Evolutionary conservation across 2,797 vertebrate species (phyloP).

Genomic region (Tarsius wallacei): DNA sequence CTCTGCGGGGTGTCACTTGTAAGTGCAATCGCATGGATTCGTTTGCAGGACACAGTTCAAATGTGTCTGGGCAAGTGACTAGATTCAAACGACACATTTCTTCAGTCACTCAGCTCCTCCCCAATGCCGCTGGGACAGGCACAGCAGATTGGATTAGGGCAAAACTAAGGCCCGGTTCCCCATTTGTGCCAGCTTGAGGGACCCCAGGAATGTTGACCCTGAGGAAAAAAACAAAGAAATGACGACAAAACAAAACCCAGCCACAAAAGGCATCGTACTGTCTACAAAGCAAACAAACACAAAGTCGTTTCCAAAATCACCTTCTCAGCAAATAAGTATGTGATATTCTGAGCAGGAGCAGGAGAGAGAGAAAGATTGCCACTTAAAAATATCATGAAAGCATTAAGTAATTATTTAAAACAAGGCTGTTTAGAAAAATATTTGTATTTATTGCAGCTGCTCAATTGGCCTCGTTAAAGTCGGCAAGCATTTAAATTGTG

Average conservation of each 20-base stretch:
- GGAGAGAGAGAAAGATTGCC: conserved; percentile 87
- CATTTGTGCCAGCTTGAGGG: background rate
- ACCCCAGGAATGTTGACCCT: conserved; percentile 11
- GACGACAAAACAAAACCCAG: background rate
- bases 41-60: conserved; percentile 64
- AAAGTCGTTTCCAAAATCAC: conserved; percentile 77
- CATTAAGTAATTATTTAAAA: conserved; percentile 94
- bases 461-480: conserved; percentile 93
- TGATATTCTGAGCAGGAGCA: conserved; percentile 82
- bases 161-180: background rate
- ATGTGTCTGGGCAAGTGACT: background rate
- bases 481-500: conserved; percentile 96
- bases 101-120: background rate
- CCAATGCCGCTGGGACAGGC: background rate
- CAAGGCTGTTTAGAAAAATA: conserved; percentile 93
- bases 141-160: background rate
- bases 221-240: background rate
- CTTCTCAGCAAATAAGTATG: conserved; percentile 83
- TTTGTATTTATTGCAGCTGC: conserved; percentile 96
- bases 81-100: background rate
- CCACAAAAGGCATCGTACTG: background rate
- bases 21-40: conserved; percentile 33
- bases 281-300: conserved; percentile 74
- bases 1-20: conserved; percentile 64
- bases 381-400: conserved; percentile 91